These are phyloP conservation scores for Caenorhabditis drosophilae DNA, from an alignment of 2,888 invertebrate genomes.

Conservation along the genomic window DNA sequence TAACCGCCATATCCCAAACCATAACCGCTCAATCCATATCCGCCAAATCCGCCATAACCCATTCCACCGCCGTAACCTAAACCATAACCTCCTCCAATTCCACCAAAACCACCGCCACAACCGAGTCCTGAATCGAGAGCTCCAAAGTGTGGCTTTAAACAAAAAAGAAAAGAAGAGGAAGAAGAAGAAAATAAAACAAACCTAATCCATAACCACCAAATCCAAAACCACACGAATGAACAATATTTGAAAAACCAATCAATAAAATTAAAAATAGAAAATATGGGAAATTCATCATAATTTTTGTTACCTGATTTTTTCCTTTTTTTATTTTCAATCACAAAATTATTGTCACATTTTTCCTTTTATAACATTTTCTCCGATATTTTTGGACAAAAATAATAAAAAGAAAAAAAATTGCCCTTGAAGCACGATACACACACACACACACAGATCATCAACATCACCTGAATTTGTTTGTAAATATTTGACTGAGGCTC, in stretches of 20 bases:
- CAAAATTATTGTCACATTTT: no score
- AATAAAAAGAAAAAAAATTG: no score
- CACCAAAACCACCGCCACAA: constrained; percentile 33
- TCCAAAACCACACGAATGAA: constrained; percentile 24
- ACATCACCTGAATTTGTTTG: no score
- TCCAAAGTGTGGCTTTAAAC: constrained; percentile 16
- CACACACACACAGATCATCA: no score
- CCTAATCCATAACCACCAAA: constrained; percentile 34
- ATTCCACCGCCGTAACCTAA: constrained; percentile 34
- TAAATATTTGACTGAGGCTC: no score
- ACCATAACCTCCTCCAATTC: no score
- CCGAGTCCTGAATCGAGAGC: constrained; percentile 26
- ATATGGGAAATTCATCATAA: no score
- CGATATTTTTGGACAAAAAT: no score
- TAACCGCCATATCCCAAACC: constrained; percentile 26
- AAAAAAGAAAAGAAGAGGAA: constrained; percentile 6
- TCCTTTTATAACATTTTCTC: no score
- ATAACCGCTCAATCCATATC: constrained; percentile 35
- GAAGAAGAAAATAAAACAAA: constrained; percentile 1
- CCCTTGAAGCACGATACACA: no score
- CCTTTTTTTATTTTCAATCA: no score
- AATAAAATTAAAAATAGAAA: constrained; percentile 11
- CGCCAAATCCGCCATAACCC: constrained; percentile 31
- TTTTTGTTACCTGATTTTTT: no score
- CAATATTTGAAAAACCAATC: constrained; percentile 7